A percentile compares a stretch with the other conserved stretches of the same genome.
Conservation (phyloP, 2,888 invertebrate species). For the Timema podura region DNA sequence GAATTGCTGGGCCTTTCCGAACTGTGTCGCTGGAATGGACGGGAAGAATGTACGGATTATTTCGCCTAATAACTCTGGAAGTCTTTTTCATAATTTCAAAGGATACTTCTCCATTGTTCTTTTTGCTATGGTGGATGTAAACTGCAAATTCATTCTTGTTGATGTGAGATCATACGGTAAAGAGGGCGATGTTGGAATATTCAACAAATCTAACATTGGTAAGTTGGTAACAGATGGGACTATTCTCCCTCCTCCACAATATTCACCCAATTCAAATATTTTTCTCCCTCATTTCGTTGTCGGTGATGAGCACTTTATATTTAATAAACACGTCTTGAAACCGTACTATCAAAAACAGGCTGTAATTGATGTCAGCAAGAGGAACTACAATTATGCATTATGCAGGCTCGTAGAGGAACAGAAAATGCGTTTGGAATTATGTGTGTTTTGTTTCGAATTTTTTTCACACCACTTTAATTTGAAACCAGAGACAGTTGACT, state of each 20-base stretch:
- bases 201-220: not conserved
- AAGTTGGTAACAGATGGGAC: not conserved
- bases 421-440: too few relatives aligned
- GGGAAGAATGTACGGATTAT: constrained; percentile 19
- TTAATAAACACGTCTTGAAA: too few relatives aligned
- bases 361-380: too few relatives aligned
- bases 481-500: constrained; percentile 1
- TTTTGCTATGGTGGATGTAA: constrained; percentile 17
- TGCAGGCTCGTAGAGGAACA: too few relatives aligned
- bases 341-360: too few relatives aligned
- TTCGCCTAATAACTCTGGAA: constrained; percentile 11
- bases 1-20: constrained; percentile 18
- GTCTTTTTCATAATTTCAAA: constrained; percentile 20
- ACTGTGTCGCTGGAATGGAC: constrained; percentile 20
- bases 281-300: not conserved
- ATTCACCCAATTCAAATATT: constrained; percentile 11
- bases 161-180: constrained; percentile 20
- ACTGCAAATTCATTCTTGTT: constrained; percentile 16
- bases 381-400: too few relatives aligned
- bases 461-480: constrained; percentile 1
- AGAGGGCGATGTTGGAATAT: constrained; percentile 20
- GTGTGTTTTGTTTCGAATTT: not conserved
- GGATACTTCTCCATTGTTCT: constrained; percentile 16
- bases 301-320: too few relatives aligned
- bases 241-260: constrained; percentile 15